Base-by-base conservation (phyloP, 2,888 invertebrate species). In the Sylvicola cinctus region DNA sequence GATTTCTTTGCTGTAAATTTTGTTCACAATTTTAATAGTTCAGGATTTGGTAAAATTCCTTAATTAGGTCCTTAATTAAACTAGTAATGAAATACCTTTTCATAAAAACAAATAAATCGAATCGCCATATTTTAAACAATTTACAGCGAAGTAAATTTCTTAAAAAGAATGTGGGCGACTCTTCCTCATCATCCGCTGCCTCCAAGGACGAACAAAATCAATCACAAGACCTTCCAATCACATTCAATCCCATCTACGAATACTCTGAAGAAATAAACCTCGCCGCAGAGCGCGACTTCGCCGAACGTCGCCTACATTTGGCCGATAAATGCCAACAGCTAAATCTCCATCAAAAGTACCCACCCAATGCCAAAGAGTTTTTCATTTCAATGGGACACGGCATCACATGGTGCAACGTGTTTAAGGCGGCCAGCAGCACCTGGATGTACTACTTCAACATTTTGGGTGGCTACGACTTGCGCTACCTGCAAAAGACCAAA, bases 401-500 rank as follows among this genome's bases (percentile, higher is more conserved):
- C 45, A 56, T 77, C 30, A 70, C 75, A 31, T 76, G 76, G 76
- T 76, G 76, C 49, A 76, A 75, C 49, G 67, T 76, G 42, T 76
- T 76, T 49, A 76, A 76, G 60, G 74, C 74, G 25, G 74, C 74
- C 16, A 78, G 78, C 44, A 76, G 77, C n/a, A 75, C 72, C 7
- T 79, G 78, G 78, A 65, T 79, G 59, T 75, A 77, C 52, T 76
- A 76, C 54, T 76, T 79, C 48, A 76, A 78, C 54, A 64, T 75
- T 46, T 62, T 79, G 39, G 76, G 76, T 59, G 70, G 70, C 36
- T 70, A 71, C 46, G 64, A 67, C 40, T 63, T 66, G 38, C 63
- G 61, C 44, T 70, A 65, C 54, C 53, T 72, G 43, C 63, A 65
- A 39, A 58, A 61, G 39, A 68, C 66, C 17, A 63, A 65, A 43